Percentiles rank a stretch among this genome's conserved stretches.
Evolutionary conservation across 2,797 vertebrate species (phyloP).

Genomic region (Tarsius wallacei): DNA sequence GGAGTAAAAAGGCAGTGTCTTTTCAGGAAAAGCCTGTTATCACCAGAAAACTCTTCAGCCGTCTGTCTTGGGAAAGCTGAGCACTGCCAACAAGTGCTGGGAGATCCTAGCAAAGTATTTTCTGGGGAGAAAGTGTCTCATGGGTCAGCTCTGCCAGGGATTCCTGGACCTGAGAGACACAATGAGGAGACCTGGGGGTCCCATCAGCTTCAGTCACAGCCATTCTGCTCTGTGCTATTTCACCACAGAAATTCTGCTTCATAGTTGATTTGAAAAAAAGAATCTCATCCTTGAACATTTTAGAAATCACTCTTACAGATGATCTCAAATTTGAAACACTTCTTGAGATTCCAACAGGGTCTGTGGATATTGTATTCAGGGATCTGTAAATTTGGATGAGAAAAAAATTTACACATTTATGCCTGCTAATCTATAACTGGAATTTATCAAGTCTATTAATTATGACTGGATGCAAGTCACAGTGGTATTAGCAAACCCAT

Average conservation of each 20-base stretch:
- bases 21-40: slow-evolving; percentile 71
- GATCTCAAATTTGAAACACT: slow-evolving; percentile 34
- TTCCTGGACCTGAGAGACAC: too few species aligned
- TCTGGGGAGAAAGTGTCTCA: neutral
- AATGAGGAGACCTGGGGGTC: rapidly evolving
- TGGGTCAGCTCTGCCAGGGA: rapidly evolving
- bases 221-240: neutral
- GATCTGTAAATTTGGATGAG: slow-evolving; percentile 8
- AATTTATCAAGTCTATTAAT: neutral
- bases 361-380: neutral
- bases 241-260: neutral
- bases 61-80: neutral
- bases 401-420: neutral
- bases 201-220: neutral
- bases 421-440: neutral
- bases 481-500: neutral
- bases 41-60: neutral
- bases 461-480: neutral
- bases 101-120: neutral
- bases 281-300: neutral
- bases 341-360: neutral
- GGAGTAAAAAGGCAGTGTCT: neutral
- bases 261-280: neutral
- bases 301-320: neutral
- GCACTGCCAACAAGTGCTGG: neutral